Evolutionary conservation across 2,888 invertebrate species (phyloP), one percentile per base, ranked within the genome.

Genomic region (Eurytoma californica): DNA sequence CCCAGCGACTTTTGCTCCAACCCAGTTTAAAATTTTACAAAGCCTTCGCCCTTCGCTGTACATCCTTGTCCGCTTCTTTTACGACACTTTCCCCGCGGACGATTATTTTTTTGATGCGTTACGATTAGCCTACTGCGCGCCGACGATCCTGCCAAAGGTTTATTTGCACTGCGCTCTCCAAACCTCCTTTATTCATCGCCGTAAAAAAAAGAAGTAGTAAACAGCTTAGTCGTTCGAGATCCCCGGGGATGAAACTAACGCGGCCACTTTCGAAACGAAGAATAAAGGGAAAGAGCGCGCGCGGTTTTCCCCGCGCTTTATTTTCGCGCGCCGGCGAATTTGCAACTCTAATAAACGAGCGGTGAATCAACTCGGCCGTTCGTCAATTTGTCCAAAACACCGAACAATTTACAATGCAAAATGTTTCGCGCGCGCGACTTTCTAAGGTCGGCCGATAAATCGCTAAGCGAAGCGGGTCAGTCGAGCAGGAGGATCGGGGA

Each of bases 211-310:
- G 16, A 39, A 39, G 39, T 39, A 39, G 39, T 2, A 39, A 39
- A 39, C 3, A 39, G 39, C 39, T 39, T 39, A 39, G 0, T 2
- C 7, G 39, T 3, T 39, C 39, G 39, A 39, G 5, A 39, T 39
- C 7, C 39, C 3, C 39, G 39, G 39, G 39, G 39, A 39, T 39
- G 39, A 39, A 39, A 39, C 39, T 39, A 30, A 39, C 7, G 7
- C 39, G 7, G 39, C 39, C 39, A 67, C 79, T 79, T 79, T 79
- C 79, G 60, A 79, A 75, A 75, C 13, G 39, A 39, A 39, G 7
- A 39, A 3, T 75, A 66, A 70, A 66, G 70, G 65, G 74, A 74
- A 74, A 74, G 58, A 69, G 55, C 18, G 30, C 18, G 68, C 39
- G 60, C 66, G 4, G 0, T 0, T n/a, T 51, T 60, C 13, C 18